Conservation (phyloP, 2,113 vertebrate species). For the Petrocephalus zakoni region DNA sequence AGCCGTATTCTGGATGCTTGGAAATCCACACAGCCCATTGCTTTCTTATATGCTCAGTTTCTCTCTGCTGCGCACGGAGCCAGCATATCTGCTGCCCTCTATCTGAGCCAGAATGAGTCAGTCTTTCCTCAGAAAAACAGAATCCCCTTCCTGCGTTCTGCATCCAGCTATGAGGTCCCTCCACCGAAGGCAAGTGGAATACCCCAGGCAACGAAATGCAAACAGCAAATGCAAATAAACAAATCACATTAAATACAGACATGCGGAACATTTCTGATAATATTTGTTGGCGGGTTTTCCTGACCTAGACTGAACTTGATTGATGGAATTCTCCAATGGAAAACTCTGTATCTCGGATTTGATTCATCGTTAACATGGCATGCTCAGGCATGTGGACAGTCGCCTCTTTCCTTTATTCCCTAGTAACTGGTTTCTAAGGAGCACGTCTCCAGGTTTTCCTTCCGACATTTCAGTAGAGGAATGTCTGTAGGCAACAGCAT, state of each 20-base stretch:
- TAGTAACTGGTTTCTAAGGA: neutral
- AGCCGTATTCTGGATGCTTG: neutral
- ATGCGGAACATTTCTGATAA: neutral
- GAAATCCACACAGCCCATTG: neutral
- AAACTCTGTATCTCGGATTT: neutral
- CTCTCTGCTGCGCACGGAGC: neutral
- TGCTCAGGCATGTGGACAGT: neutral
- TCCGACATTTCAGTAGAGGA: neutral
- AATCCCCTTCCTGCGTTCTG: conserved; percentile 19
- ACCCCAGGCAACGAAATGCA: neutral
- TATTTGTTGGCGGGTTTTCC: neutral
- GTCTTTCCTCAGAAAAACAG: conserved; percentile 27
- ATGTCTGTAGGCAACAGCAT: neutral
- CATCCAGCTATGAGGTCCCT: neutral
- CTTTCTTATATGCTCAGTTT: neutral
- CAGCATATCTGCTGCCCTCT: neutral
- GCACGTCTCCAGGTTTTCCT: neutral
- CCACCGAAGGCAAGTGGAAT: neutral
- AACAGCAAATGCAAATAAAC: neutral
- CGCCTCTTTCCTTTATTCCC: neutral
- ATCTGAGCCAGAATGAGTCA: conserved; percentile 27
- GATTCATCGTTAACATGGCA: neutral
- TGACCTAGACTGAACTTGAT: neutral
- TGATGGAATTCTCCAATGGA: neutral
- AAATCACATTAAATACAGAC: neutral